Conservation (phyloP, 1,140 invertebrate genomes). For the Acyrthosiphon pisum region DNA sequence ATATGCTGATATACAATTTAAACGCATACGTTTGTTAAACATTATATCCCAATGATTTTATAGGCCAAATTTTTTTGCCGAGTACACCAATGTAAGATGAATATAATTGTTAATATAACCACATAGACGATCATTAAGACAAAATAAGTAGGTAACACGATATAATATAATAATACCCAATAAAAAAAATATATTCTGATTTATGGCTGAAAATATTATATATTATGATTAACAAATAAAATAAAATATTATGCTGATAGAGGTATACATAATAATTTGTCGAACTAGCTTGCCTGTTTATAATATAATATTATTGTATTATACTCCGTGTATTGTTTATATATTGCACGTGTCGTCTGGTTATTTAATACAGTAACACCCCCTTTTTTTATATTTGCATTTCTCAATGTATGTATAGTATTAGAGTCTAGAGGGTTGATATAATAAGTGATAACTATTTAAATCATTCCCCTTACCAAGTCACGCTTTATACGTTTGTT, state of each 20-base stretch:
- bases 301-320: background rate
- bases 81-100: too few relatives aligned
- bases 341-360: background rate
- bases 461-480: slow-evolving; percentile 12
- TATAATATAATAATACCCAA: too few relatives aligned
- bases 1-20: too few relatives aligned
- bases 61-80: too few relatives aligned
- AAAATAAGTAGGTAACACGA: too few relatives aligned
- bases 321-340: background rate
- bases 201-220: background rate
- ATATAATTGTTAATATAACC: too few relatives aligned
- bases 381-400: background rate
- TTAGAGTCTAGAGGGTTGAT: background rate
- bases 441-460: background rate
- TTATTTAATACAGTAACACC: background rate
- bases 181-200: background rate
- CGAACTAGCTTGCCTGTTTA: background rate
- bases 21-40: too few relatives aligned
- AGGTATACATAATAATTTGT: background rate
- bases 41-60: too few relatives aligned
- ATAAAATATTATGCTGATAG: background rate
- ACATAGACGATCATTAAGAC: too few relatives aligned
- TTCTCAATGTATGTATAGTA: background rate
- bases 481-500: background rate
- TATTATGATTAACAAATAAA: background rate